These are phyloP conservation scores for Clytia hemisphaerica DNA, from an alignment of 30 jellyfish, hydroid and myxozoan species.

Conservation along the genomic window DNA sequence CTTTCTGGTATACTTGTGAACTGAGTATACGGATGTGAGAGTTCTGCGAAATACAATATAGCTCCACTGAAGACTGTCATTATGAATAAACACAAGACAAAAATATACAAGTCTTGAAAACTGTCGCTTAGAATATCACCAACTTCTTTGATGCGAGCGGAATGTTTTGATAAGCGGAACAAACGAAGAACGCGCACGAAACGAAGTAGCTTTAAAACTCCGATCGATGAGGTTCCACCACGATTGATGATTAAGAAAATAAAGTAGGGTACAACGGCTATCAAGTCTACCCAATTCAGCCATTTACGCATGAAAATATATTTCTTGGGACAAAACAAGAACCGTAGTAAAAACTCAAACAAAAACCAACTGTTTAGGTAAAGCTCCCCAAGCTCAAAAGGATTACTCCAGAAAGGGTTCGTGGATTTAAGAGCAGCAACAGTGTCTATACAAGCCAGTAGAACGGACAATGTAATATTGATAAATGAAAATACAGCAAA, in stretches of 20 bases:
- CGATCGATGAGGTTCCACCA: constrained; percentile 22
- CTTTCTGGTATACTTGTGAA: constrained; percentile 84
- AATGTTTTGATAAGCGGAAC: constrained; percentile 58
- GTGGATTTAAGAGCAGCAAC: constrained; percentile 22
- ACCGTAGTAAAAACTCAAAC: constrained; percentile 46
- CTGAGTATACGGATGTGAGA: constrained; percentile 13
- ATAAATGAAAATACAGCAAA: constrained; percentile 51
- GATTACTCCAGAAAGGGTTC: background rate
- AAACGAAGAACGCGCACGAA: constrained; percentile 62
- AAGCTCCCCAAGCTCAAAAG: background rate
- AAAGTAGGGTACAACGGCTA: constrained; percentile 79
- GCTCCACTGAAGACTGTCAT: constrained; percentile 73
- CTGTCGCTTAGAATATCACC: constrained; percentile 55
- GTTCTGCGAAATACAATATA: constrained; percentile 56
- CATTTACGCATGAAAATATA: constrained; percentile 26
- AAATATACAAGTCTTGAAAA: constrained; percentile 53
- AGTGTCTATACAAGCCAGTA: constrained; percentile 65
- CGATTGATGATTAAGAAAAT: constrained; percentile 17
- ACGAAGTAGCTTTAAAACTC: constrained; percentile 44
- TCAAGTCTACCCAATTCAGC: constrained; percentile 45
- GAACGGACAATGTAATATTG: constrained; percentile 44
- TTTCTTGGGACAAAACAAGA: constrained; percentile 51
- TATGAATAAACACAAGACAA: constrained; percentile 56
- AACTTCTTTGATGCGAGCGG: constrained; percentile 55
- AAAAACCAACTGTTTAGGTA: constrained; percentile 43